Conservation (phyloP, 2,113 vertebrate genomes). For the Noctilio leporinus region DNA sequence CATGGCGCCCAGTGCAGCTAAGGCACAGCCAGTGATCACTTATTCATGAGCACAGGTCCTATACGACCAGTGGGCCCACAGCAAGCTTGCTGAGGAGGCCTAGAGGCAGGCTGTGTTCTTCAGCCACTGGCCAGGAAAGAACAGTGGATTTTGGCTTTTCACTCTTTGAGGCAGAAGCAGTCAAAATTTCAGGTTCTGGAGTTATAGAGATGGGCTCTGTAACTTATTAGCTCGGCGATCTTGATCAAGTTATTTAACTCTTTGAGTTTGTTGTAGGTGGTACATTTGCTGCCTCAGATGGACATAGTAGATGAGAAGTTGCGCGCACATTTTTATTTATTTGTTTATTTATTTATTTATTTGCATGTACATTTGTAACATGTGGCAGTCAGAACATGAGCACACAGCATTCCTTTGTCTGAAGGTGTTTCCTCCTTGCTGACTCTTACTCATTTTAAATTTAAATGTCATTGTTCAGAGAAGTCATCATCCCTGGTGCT, state of each 20-base stretch:
- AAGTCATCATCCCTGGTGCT: neutral
- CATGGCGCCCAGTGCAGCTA: fast-evolving
- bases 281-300: neutral
- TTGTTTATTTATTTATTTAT: too few species aligned
- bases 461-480: neutral
- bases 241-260: neutral
- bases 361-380: neutral
- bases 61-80: neutral
- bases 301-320: neutral
- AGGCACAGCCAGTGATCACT: neutral
- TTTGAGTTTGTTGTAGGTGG: neutral
- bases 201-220: neutral
- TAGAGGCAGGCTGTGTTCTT: neutral
- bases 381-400: neutral
- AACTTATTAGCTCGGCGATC: neutral
- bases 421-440: neutral
- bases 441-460: neutral
- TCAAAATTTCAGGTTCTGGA: neutral
- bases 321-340: fast-evolving
- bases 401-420: neutral
- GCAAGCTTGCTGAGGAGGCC: neutral
- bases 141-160: neutral
- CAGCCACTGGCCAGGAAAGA: neutral
- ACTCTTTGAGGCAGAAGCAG: neutral
- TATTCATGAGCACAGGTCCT: neutral